Conservation (phyloP, 2,113 vertebrate species). For the Empidonax alnorum region DNA sequence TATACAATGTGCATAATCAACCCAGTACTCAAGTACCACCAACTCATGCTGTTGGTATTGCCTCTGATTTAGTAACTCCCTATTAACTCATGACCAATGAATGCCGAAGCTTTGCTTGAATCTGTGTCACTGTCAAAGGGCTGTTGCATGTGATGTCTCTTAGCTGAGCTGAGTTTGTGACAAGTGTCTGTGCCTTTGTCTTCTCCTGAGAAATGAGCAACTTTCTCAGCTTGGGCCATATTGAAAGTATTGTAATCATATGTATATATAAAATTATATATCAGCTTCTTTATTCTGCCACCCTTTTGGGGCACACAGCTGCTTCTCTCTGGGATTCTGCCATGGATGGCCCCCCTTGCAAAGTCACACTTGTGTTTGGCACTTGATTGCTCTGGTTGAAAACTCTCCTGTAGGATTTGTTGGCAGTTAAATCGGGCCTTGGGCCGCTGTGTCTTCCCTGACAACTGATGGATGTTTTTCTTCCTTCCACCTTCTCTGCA, state of each 20-base stretch:
- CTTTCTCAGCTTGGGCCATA: background rate
- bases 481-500: conserved; percentile 9
- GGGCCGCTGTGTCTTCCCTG: background rate
- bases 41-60: background rate
- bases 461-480: background rate
- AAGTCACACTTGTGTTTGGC: background rate
- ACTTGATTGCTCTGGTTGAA: background rate
- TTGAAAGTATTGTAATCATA: background rate
- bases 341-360: rapidly evolving
- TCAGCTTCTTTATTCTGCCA: background rate
- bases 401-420: background rate
- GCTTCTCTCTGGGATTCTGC: background rate
- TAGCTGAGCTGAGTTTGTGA: background rate
- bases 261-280: background rate
- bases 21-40: background rate
- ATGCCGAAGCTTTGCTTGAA: background rate
- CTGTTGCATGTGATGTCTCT: background rate
- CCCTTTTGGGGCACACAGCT: background rate
- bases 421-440: background rate
- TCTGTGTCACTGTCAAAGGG: rapidly evolving
- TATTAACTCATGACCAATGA: background rate
- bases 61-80: background rate
- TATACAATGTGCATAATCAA: rapidly evolving
- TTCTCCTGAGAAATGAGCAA: background rate
- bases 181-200: background rate